Percentiles rank a stretch among this genome's conserved stretches.
Evolutionary conservation across 2,113 vertebrate species (phyloP).

Genomic region (Hipposideros armiger): DNA sequence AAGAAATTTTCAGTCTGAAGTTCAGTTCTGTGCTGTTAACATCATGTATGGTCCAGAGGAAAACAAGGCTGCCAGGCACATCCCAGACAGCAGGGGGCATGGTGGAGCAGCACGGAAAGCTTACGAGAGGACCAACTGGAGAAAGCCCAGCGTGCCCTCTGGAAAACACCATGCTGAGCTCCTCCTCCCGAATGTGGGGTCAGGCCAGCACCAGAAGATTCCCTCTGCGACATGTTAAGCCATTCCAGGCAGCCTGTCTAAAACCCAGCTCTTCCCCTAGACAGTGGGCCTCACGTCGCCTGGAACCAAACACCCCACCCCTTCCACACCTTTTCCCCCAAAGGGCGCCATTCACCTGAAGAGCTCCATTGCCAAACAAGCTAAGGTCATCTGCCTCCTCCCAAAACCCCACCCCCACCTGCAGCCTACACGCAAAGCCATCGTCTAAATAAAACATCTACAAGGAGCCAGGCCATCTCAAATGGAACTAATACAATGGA

Average conservation of each 20-base stretch:
- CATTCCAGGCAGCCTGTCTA: not conserved
- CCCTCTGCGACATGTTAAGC: not conserved
- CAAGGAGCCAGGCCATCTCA: not conserved
- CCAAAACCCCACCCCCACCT: not conserved
- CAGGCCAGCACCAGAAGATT: not conserved
- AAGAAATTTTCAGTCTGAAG: not conserved
- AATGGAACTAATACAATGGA: not conserved
- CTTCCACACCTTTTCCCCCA: not conserved
- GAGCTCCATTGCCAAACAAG: not conserved
- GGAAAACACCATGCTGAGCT: not conserved
- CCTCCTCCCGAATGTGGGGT: not conserved
- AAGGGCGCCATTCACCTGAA: not conserved
- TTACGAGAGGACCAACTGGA: accelerated
- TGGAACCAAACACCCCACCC: not conserved
- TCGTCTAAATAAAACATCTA: not conserved
- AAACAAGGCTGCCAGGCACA: not conserved
- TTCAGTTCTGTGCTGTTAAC: not conserved
- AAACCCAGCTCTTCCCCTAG: not conserved
- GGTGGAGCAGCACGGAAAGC: not conserved
- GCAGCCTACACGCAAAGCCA: not conserved
- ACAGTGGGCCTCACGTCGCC: not conserved
- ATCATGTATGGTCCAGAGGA: not conserved
- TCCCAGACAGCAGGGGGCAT: not conserved
- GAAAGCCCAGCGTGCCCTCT: not conserved
- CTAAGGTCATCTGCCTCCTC: not conserved